Percentiles rank a stretch among this genome's conserved stretches.
Evolutionary conservation across 2,113 vertebrate species (phyloP).

Genomic region (Plecotus auritus): DNA sequence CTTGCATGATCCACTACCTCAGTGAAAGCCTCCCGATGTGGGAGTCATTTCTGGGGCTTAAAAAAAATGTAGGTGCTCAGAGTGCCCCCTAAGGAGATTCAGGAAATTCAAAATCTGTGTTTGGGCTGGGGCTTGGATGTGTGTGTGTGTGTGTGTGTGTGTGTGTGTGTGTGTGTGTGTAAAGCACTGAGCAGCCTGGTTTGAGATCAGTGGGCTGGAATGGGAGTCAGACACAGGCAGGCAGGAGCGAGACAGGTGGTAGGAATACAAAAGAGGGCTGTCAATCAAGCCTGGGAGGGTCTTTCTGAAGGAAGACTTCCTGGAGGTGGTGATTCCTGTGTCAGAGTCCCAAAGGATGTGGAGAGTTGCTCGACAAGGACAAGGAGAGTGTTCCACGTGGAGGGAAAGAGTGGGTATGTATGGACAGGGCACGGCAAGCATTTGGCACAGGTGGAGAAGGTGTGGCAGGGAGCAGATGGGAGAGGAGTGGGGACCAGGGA

Average conservation of each 20-base stretch:
- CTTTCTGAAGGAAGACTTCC: neutral
- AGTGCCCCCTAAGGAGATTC: neutral
- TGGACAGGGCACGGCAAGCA: neutral
- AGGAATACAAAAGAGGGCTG: neutral
- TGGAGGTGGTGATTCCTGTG: neutral
- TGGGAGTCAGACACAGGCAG: neutral
- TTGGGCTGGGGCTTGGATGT: neutral
- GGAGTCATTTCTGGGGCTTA: neutral
- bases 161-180: accelerated
- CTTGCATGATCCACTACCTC: too few relatives aligned
- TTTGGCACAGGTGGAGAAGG: neutral
- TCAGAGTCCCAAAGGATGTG: neutral
- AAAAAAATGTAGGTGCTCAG: neutral
- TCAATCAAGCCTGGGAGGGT: neutral
- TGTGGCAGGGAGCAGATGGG: neutral
- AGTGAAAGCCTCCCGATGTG: too few relatives aligned
- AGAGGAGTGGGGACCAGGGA: neutral
- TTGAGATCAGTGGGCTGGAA: neutral
- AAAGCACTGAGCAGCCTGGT: neutral
- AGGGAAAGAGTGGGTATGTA: neutral
- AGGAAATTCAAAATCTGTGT: neutral
- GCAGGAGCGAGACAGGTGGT: too few relatives aligned
- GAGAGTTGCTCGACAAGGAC: neutral
- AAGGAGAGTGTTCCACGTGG: neutral
- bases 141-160: accelerated